These are phyloP conservation scores for Pteropus rufus DNA, from an alignment of 2,797 vertebrate species.

Conservation along the genomic window DNA sequence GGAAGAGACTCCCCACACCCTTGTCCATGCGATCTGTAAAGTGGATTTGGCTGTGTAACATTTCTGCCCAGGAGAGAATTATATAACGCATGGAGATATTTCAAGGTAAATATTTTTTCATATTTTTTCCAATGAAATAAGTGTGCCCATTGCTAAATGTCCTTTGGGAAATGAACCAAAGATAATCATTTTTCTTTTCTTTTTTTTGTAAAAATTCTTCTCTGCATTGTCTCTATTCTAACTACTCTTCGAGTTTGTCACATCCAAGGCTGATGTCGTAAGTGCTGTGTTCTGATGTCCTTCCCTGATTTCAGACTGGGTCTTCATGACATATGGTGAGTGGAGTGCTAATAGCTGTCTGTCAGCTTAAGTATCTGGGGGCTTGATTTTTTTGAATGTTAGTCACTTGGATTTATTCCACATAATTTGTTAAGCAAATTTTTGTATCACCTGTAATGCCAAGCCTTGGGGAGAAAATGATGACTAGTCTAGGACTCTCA, in stretches of 20 bases:
- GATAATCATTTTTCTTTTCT: not conserved
- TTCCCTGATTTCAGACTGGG: not conserved
- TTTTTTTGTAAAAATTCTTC: not conserved
- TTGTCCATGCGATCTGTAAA: not conserved
- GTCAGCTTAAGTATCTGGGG: not conserved
- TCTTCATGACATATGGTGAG: not conserved
- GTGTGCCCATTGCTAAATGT: not conserved
- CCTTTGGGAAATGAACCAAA: constrained; percentile 31
- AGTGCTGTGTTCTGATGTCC: not conserved
- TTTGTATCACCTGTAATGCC: not conserved
- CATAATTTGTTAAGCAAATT: constrained; percentile 21
- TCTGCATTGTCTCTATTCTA: not conserved
- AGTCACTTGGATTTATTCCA: constrained; percentile 11
- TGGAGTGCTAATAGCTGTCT: not conserved
- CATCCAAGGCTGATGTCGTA: not conserved
- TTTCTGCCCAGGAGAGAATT: constrained; percentile 36
- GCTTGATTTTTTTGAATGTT: not conserved
- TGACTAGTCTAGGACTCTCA: not conserved
- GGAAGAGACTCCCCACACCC: not conserved
- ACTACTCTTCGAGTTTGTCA: not conserved
- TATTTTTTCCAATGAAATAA: constrained; percentile 24
- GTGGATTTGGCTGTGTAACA: not conserved
- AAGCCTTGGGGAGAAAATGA: not conserved
- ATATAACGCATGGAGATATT: not conserved
- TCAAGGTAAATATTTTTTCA: constrained; percentile 51